Conservation (phyloP, 2,797 vertebrate species). For the Urophycis tenuis region DNA sequence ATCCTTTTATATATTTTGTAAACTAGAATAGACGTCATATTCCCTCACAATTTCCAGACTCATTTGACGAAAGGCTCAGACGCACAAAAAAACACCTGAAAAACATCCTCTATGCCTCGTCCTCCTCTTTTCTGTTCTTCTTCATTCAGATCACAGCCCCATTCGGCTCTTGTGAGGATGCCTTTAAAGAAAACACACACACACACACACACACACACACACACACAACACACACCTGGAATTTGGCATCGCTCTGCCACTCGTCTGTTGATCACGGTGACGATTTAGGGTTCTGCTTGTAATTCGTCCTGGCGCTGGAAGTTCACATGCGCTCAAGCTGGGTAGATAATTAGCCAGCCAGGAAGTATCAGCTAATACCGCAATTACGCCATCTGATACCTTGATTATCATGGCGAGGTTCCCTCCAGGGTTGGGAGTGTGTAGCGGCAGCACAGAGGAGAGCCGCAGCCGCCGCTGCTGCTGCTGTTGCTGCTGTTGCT, state of each 20-base stretch:
- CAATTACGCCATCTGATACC: slow-evolving; percentile 52
- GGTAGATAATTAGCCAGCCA: slow-evolving; percentile 53
- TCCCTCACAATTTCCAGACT: background rate
- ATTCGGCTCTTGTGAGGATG: background rate
- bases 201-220: too few relatives aligned
- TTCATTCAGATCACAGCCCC: background rate
- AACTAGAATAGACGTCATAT: background rate
- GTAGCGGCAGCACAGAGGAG: slow-evolving; percentile 17
- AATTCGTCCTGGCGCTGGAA: slow-evolving; percentile 1
- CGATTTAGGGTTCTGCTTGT: background rate
- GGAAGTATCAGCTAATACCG: slow-evolving; percentile 46
- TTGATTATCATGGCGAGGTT: slow-evolving; percentile 57
- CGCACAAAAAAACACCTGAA: background rate
- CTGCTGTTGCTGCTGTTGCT: background rate
- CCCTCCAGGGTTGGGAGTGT: slow-evolving; percentile 25
- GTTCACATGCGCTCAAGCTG: slow-evolving; percentile 23
- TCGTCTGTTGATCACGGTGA: background rate
- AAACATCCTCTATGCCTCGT: background rate
- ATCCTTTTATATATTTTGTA: slow-evolving; percentile 17
- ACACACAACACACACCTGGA: background rate
- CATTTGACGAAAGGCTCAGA: background rate
- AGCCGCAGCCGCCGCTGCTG: too few relatives aligned
- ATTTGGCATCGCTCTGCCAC: background rate
- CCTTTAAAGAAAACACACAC: background rate
- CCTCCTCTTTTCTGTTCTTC: background rate